Conservation (phyloP, 2,113 vertebrate genomes). For the Hippocampus comes region DNA sequence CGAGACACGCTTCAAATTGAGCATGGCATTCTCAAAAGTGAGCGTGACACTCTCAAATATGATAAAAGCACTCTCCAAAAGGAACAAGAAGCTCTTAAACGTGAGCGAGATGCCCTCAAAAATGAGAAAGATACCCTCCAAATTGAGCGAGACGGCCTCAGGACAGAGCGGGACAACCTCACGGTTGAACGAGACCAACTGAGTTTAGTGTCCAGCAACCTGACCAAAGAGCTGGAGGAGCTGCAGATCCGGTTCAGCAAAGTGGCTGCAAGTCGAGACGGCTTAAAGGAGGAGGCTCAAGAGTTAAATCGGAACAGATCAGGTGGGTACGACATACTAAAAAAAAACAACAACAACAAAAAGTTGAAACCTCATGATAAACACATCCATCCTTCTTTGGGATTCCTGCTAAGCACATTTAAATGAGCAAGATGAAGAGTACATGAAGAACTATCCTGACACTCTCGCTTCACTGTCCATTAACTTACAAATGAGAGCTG, state of each 20-base stretch:
- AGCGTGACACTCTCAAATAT: neutral
- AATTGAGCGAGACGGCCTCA: neutral
- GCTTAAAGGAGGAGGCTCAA: constrained; percentile 2
- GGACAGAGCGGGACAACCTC: neutral
- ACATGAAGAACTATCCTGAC: neutral
- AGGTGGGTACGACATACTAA: neutral
- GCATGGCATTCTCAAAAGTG: neutral
- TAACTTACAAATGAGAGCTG: no score
- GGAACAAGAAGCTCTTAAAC: constrained; percentile 6
- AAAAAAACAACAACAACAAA: neutral
- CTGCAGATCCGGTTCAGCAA: constrained; percentile 20
- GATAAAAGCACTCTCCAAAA: neutral
- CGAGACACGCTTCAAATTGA: neutral
- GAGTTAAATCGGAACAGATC: neutral
- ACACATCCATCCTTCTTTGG: neutral
- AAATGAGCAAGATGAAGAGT: neutral
- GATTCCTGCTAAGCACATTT: neutral
- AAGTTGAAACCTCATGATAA: neutral
- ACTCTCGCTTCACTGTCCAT: neutral
- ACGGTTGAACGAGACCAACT: constrained; percentile 25
- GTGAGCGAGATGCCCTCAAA: neutral
- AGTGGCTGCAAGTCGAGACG: constrained; percentile 2
- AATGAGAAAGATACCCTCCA: neutral
- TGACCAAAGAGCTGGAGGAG: constrained; percentile 14
- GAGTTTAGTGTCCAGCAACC: neutral